Base-by-base conservation (phyloP, 2,797 vertebrate species). In the Chelmon rostratus region DNA sequence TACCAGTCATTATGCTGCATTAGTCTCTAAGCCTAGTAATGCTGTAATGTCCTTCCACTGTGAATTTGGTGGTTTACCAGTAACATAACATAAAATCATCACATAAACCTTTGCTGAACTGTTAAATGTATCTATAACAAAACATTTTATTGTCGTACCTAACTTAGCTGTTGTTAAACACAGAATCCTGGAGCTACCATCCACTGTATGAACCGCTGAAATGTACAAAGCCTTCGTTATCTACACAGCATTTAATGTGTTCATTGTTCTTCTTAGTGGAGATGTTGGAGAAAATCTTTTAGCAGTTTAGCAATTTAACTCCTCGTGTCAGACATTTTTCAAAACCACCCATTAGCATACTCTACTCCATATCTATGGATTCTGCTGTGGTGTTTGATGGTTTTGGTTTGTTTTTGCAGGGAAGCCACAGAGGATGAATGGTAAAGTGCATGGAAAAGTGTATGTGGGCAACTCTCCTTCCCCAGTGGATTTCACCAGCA, bases 351-450 rank as follows among this genome's bases (percentile, higher is more conserved):
- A 31, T 59, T 13, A 19, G 3, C 18, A 52, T 21, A 6, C 25
- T 46, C 8, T 59, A 23, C 52, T 49, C 15, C n/a, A 58, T 59
- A 52, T 72, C 8, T 18, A 2, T 28, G 49, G 0, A n/a, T 38
- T 47, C 25, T 61, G 21, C 15, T 46, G 8, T 33, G 31, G 28
- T 6, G 15, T 56, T 50, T 42, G 8, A 38, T 71, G 28, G 3
- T 56, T 31, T 68, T 42, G 49, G 10, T 67, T 82, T 71, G 19
- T 56, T 73, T 86, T 37, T 47, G 23, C 93, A 99, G 98, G 97
- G 64, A 97, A 97, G 72, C 97, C 97, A 0, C 98, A 99, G 92
- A 95, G 98, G 82, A 97, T 98, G 87, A 99, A 99, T 0, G 98
- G 98, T 52, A 99, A 99, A 90, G 94, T 99, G 58, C 93, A 95